Evolutionary conservation across 2,888 invertebrate genomes (phyloP).

Genomic region (Allygus modestus): DNA sequence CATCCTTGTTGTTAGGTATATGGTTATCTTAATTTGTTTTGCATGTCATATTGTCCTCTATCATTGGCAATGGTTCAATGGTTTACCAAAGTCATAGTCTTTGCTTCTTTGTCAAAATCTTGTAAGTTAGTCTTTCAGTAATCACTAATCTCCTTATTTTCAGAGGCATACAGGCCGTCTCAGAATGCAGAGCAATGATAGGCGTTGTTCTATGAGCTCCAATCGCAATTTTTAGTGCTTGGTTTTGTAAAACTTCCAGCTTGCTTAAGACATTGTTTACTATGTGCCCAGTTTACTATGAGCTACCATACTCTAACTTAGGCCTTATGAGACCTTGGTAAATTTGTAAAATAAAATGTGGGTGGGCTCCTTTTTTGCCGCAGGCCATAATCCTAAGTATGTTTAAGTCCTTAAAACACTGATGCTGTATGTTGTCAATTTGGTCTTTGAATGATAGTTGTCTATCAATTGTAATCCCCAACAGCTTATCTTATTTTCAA

Average conservation of each 20-base stretch:
- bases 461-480: not conserved
- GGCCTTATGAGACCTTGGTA: slow-evolving; percentile 24
- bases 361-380: slow-evolving; percentile 32
- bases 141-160: not conserved
- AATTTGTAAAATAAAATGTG: not conserved
- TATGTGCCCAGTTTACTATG: not conserved
- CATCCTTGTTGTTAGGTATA: not conserved
- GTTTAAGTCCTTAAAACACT: slow-evolving; percentile 32
- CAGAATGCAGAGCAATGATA: slow-evolving; percentile 10
- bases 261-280: not conserved
- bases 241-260: slow-evolving; percentile 5
- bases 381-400: slow-evolving; percentile 14
- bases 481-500: not conserved
- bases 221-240: slow-evolving; percentile 15
- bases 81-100: not conserved
- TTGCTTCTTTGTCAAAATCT: not conserved
- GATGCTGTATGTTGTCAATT: not conserved
- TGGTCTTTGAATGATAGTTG: slow-evolving; percentile 7
- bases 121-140: slow-evolving; percentile 20
- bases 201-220: slow-evolving; percentile 9
- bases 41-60: not conserved
- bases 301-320: slow-evolving; percentile 31
- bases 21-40: not conserved
- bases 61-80: not conserved
- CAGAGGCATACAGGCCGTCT: not conserved